A percentile compares a stretch with the other conserved stretches of the same genome.
Conservation (phyloP, 64 coral and sea anemone genomes). For the Exaiptasia diaphana region DNA sequence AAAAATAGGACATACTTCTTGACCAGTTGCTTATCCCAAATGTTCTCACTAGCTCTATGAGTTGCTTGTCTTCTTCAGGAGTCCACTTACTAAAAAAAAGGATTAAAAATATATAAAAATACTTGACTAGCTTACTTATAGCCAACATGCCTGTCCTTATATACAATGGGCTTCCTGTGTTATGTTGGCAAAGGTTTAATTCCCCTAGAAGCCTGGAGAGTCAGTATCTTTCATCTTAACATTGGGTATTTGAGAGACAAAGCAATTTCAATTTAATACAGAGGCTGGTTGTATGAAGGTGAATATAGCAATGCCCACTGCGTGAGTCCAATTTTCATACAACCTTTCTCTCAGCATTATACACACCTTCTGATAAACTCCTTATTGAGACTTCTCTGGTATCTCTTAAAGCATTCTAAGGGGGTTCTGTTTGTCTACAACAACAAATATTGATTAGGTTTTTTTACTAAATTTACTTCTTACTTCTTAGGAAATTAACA, state of each 20-base stretch:
- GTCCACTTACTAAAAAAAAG: constrained; percentile 43
- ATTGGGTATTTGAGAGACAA: not conserved
- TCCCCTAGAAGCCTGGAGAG: too few relatives aligned
- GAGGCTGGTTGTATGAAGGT: too few relatives aligned
- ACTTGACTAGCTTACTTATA: too few relatives aligned
- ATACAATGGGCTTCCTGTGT: too few relatives aligned
- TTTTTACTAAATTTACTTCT: not conserved
- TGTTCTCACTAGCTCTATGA: constrained; percentile 34
- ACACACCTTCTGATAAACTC: constrained; percentile 47
- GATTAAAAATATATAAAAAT: not conserved
- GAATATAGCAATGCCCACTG: too few relatives aligned
- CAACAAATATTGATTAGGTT: not conserved
- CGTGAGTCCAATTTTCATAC: too few relatives aligned
- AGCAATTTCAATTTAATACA: too few relatives aligned
- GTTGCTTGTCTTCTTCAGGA: constrained; percentile 41
- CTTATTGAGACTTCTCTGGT: constrained; percentile 64
- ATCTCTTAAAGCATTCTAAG: constrained; percentile 49
- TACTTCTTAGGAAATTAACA: not conserved
- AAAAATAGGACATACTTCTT: not conserved
- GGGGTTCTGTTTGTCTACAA: constrained; percentile 60
- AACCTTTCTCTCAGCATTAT: not conserved
- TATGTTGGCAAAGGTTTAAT: not conserved
- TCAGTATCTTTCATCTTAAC: too few relatives aligned
- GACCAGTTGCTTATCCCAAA: constrained; percentile 53
- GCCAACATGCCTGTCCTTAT: not conserved